These are phyloP conservation scores for Dunckerocampus dactyliophorus DNA, from an alignment of 2,113 vertebrate species.

Conservation along the genomic window DNA sequence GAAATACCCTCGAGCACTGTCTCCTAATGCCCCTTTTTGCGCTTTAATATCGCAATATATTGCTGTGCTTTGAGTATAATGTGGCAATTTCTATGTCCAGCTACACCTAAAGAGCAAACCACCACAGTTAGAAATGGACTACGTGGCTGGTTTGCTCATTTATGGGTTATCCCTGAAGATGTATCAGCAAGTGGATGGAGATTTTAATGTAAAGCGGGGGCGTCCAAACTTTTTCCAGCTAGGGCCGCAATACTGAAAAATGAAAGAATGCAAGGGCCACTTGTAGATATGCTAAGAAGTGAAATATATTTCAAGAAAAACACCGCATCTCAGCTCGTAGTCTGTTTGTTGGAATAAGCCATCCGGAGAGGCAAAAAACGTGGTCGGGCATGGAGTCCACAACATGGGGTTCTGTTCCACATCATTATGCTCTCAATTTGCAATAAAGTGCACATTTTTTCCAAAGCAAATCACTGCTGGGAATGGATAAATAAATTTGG, in stretches of 20 bases:
- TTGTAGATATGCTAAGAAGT: no score
- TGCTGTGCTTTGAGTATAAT: constrained; percentile 1
- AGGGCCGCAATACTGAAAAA: no score
- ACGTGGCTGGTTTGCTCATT: background rate
- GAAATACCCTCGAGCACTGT: background rate
- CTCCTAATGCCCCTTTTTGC: constrained; percentile 14
- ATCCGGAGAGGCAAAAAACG: no score
- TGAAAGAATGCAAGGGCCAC: no score
- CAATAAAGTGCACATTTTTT: constrained; percentile 30
- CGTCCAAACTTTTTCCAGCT: no score
- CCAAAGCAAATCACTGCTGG: constrained; percentile 8
- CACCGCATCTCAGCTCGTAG: no score
- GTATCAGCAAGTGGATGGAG: no score
- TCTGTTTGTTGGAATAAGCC: no score
- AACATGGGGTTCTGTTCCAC: background rate
- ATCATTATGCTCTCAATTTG: constrained; percentile 8
- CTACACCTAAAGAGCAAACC: background rate
- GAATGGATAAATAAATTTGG: constrained; percentile 11
- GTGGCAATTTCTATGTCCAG: background rate
- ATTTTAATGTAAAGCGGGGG: no score
- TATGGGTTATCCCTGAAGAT: no score
- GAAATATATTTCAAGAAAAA: no score
- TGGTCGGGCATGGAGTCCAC: constrained; percentile 13
- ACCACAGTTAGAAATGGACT: background rate
- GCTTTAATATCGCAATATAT: constrained; percentile 4